Conservation (phyloP, 2,888 invertebrate species). For the Cyclophora albipunctata region DNA sequence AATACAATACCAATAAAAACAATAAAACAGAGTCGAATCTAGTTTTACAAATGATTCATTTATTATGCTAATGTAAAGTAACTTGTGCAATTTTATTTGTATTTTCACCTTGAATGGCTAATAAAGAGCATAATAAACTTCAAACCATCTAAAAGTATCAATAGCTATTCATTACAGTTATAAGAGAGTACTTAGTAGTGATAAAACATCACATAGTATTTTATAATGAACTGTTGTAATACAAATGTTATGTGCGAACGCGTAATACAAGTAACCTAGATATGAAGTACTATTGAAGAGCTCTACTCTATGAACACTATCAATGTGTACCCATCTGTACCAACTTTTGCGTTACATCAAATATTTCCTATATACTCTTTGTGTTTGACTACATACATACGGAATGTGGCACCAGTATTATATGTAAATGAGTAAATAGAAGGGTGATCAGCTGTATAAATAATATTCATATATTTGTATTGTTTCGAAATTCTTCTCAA, state of each 20-base stretch:
- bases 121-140: no score
- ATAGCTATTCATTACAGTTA: no score
- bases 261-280: conserved; percentile 33
- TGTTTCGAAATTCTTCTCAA: no score
- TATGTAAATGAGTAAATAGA: conserved; percentile 41
- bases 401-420: conserved; percentile 28
- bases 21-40: no score
- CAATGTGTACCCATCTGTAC: conserved; percentile 29
- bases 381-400: conserved; percentile 19
- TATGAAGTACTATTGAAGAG: conserved; percentile 22
- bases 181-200: no score
- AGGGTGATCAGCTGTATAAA: conserved; percentile 52
- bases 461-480: conserved; percentile 11
- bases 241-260: conserved; percentile 24
- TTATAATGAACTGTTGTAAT: conserved; percentile 14
- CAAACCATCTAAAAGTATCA: no score
- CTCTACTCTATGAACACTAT: conserved; percentile 19
- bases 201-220: no score
- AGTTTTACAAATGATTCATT: no score
- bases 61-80: no score
- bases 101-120: no score
- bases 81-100: no score
- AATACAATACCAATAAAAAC: no score
- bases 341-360: conserved; percentile 12
- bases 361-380: conserved; percentile 24